Evolutionary conservation across 2,797 vertebrate genomes (phyloP), one percentile per base, ranked within the genome.

Genomic region (Spizella passerina): DNA sequence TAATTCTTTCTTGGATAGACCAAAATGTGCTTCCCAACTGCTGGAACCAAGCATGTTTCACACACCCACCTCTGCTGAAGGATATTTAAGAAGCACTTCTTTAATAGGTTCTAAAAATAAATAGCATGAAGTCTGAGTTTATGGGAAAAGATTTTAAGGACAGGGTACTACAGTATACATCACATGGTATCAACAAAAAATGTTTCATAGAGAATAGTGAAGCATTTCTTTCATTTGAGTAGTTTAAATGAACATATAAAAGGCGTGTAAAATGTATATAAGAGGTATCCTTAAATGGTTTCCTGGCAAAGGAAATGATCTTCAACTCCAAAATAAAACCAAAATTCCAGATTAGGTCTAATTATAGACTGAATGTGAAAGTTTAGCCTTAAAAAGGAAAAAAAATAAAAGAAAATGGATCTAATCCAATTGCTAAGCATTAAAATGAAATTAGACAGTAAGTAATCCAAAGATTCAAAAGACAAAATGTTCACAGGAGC

Each of bases 91-190:
- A 89, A 89, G 32, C 36, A 80, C n/a, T 85, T 76, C 27, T 55
- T 36, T 63, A 65, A 34, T 30, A 68, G 80, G 10, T 68, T 36
- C 79, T 83, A 80, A 80, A 91, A 95, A 69, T 59, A 68, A 87
- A 75, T 7, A 77, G 26, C 24, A 50, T 69, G 36, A 76, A 71
- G 38, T 78, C 63, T 34, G 43, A 65, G 24, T 36, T 87, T 46
- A 46, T 2, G 32, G 66, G 13, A 53, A 30, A 82, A 38, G 13
- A 55, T 55, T 82, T 70, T 36, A 43, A 65, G 36, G 32, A 76
- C 41, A 81, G 44, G 59, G 41, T n/a, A 64, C 24, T 63, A 55
- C 22, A 82, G 55, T 21, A 63, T 32, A 47, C 12, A 55, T 39
- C 63, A 64, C 39, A 10, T 41, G 10, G 8, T 34, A 55, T 17